These are phyloP conservation scores for Andricus curvator DNA, from an alignment of 2,888 invertebrate genomes.

Conservation along the genomic window DNA sequence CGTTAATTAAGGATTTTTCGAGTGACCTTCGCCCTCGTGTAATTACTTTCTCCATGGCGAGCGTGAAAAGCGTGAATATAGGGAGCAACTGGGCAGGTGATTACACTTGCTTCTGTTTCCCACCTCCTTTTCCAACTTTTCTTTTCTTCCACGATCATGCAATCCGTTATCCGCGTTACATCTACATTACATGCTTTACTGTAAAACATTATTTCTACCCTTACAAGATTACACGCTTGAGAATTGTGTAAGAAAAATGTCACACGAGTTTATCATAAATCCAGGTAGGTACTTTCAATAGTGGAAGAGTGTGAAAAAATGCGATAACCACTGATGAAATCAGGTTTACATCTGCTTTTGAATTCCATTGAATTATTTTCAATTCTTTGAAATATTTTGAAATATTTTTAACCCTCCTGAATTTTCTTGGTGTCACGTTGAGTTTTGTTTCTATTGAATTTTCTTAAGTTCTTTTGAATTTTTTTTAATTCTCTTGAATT, in stretches of 20 bases:
- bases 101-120: slow-evolving; percentile 59
- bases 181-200: neutral
- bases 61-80: slow-evolving; percentile 31
- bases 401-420: too few relatives aligned
- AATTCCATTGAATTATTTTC: too few relatives aligned
- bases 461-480: too few relatives aligned
- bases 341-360: too few relatives aligned
- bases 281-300: too few relatives aligned
- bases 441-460: too few relatives aligned
- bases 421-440: too few relatives aligned
- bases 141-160: neutral
- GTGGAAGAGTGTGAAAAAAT: too few relatives aligned
- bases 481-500: too few relatives aligned
- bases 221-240: neutral
- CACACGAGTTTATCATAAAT: neutral
- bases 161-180: neutral
- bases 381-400: too few relatives aligned
- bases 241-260: neutral
- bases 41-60: slow-evolving; percentile 35
- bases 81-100: slow-evolving; percentile 60
- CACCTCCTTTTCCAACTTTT: neutral
- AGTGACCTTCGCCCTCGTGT: slow-evolving; percentile 38
- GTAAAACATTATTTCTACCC: neutral
- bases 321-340: too few relatives aligned
- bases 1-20: slow-evolving; percentile 38